These are phyloP conservation scores for Oxyruncus cristatus DNA, from an alignment of 2,113 vertebrate genomes.

Conservation along the genomic window DNA sequence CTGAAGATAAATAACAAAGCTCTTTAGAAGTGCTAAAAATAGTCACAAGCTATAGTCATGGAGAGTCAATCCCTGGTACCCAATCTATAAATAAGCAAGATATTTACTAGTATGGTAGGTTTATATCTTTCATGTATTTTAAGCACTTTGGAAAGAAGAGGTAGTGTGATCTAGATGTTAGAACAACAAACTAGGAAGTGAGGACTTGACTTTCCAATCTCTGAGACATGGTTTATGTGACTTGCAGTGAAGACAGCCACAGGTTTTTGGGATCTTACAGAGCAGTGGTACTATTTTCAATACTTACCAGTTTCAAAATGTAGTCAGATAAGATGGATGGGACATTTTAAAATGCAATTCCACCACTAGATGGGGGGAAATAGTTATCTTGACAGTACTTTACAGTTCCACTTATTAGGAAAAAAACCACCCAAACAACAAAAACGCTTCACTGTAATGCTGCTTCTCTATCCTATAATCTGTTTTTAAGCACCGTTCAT, in stretches of 20 bases:
- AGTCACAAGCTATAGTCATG: background rate
- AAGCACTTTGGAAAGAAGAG: background rate
- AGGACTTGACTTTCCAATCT: background rate
- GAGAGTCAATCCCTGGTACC: background rate
- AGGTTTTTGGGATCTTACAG: background rate
- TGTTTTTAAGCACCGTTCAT: background rate
- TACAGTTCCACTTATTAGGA: background rate
- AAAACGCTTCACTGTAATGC: background rate
- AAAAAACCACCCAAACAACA: background rate
- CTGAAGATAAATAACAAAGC: constrained; percentile 12
- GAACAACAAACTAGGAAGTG: background rate
- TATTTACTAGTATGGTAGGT: background rate
- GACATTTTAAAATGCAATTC: background rate
- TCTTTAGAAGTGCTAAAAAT: constrained; percentile 32
- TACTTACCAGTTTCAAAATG: background rate
- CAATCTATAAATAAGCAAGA: background rate
- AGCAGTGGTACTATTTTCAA: background rate
- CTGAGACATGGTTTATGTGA: background rate
- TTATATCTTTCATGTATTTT: background rate
- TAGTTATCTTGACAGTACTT: background rate
- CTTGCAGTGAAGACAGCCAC: background rate
- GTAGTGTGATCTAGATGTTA: background rate
- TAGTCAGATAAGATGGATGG: background rate
- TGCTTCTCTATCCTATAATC: background rate
- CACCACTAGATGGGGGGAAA: constrained; percentile 16